Evolutionary conservation across 2,888 invertebrate species (phyloP).

Genomic region (Encarsia formosa): DNA sequence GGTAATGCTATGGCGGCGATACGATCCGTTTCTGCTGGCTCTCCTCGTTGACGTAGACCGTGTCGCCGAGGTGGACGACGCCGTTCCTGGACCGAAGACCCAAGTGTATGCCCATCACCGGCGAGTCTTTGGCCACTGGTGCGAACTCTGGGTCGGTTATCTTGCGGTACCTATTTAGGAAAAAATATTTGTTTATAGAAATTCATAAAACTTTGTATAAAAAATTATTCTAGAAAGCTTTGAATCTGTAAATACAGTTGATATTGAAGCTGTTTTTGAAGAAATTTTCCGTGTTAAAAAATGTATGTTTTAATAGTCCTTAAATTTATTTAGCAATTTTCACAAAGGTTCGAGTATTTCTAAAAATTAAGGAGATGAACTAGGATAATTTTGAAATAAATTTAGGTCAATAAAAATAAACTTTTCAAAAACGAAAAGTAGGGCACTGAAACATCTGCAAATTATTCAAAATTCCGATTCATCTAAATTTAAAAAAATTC

Average conservation of each 20-base stretch:
- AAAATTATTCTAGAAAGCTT: neutral
- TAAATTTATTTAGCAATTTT: too few relatives aligned
- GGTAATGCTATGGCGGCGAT: constrained; percentile 44
- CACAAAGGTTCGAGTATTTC: too few relatives aligned
- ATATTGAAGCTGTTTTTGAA: neutral
- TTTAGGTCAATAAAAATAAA: too few relatives aligned
- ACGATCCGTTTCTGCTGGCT: too few relatives aligned
- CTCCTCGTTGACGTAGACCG: constrained; percentile 53
- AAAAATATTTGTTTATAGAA: neutral
- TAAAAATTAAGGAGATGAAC: too few relatives aligned
- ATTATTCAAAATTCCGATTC: too few relatives aligned
- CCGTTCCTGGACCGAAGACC: constrained; percentile 51
- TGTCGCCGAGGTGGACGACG: constrained; percentile 52
- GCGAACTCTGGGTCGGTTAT: constrained; percentile 43
- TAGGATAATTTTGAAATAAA: too few relatives aligned
- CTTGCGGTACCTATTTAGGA: constrained; percentile 51
- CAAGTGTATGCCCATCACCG: constrained; percentile 56
- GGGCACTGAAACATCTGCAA: too few relatives aligned
- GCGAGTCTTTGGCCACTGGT: constrained; percentile 46
- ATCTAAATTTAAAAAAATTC: too few relatives aligned
- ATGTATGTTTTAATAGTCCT: too few relatives aligned
- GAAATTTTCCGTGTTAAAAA: too few relatives aligned
- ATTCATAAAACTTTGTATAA: neutral
- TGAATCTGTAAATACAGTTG: neutral
- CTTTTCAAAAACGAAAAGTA: too few relatives aligned